A percentile compares a stretch with the other conserved stretches of the same genome.
These are phyloP conservation scores for Platysteira castanea DNA, from an alignment of 2,113 vertebrate genomes.

Conservation along the genomic window DNA sequence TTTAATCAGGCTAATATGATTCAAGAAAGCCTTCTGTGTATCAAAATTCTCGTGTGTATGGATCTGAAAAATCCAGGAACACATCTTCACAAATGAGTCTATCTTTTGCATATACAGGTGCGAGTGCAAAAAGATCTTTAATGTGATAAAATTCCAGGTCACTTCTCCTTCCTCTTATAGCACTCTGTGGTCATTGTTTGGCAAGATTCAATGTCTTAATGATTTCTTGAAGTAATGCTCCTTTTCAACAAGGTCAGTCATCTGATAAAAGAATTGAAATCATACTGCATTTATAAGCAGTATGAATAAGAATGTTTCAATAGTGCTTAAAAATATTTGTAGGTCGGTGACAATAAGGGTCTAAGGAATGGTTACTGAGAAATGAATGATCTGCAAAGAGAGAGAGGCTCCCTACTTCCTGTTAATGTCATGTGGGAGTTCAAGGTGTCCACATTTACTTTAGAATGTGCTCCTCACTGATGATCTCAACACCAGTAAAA, in stretches of 20 bases:
- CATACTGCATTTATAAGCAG: background rate
- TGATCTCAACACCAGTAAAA: background rate
- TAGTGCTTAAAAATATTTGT: background rate
- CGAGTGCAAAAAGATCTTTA: rapidly evolving
- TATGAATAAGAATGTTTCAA: background rate
- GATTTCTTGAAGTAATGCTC: background rate
- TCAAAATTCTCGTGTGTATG: background rate
- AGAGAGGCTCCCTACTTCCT: background rate
- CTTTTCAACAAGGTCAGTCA: background rate
- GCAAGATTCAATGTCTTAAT: background rate
- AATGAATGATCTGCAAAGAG: background rate
- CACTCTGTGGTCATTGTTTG: background rate
- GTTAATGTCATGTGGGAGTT: background rate
- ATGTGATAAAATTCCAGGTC: background rate
- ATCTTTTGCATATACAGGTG: background rate
- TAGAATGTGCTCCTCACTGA: background rate
- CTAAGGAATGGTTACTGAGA: background rate
- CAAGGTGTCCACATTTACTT: background rate
- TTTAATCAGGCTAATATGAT: background rate
- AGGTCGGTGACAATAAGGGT: background rate
- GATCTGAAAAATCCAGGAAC: background rate
- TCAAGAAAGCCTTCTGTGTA: background rate
- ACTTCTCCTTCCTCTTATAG: background rate
- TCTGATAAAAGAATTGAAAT: background rate
- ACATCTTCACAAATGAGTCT: background rate